Percentiles rank a stretch among this genome's conserved stretches.
phyloP scores from a whole-genome alignment of 2,888 invertebrate species.

The Gryllus longicercus region DNA sequence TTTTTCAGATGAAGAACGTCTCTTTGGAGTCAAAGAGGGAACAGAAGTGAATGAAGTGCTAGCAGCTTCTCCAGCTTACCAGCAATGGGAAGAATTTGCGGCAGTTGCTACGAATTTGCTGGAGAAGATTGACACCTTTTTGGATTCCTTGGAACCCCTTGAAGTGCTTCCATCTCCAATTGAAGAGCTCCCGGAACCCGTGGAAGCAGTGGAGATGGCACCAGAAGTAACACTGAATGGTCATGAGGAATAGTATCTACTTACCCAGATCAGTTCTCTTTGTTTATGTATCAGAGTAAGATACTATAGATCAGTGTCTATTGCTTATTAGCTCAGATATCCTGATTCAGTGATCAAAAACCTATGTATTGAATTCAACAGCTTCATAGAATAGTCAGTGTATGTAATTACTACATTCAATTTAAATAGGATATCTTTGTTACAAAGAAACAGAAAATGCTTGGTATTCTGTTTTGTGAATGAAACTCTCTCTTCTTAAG shows the following conservation, averaged over 20 bases:
- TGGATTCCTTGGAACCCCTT: slow-evolving; percentile 33
- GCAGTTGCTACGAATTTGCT: slow-evolving; percentile 69
- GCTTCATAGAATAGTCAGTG: too few species aligned
- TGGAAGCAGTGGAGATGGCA: neutral
- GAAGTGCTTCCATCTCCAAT: slow-evolving; percentile 20
- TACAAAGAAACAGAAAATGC: too few species aligned
- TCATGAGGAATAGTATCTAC: neutral
- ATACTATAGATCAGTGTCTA: neutral
- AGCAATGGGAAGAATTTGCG: slow-evolving; percentile 71
- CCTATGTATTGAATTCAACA: too few species aligned
- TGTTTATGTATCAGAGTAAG: neutral
- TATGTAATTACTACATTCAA: too few species aligned
- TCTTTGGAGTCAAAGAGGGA: slow-evolving; percentile 52
- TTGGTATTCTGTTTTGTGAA: too few species aligned
- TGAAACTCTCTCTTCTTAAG: too few species aligned
- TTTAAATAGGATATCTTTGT: too few species aligned
- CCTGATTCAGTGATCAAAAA: neutral
- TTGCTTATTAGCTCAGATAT: neutral
- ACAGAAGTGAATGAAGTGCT: slow-evolving; percentile 49
- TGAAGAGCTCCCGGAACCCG: neutral
- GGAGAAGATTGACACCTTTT: slow-evolving; percentile 55
- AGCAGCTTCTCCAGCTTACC: slow-evolving; percentile 48
- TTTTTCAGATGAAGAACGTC: slow-evolving; percentile 56
- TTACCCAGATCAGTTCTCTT: neutral
- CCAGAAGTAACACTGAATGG: neutral